Conservation (phyloP, 2,888 invertebrate species). For the Tinea semifulvella region DNA sequence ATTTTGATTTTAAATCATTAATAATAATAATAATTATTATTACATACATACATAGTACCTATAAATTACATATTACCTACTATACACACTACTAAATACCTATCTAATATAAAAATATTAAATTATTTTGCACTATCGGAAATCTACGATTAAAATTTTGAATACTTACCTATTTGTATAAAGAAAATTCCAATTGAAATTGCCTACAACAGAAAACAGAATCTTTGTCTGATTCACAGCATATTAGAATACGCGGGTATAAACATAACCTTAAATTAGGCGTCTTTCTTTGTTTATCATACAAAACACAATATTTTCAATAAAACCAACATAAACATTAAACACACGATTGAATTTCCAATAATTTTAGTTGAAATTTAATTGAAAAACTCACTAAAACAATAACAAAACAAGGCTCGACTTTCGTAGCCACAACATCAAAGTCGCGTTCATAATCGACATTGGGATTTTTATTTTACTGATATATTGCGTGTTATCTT, state of each 20-base stretch:
- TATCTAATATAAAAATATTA: too few species aligned
- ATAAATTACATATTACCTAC: too few species aligned
- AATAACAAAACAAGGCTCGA: neutral
- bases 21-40: too few species aligned
- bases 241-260: neutral
- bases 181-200: constrained; percentile 2
- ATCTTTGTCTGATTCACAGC: neutral
- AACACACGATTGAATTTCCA: neutral
- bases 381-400: neutral
- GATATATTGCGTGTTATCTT: too few species aligned
- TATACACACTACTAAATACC: too few species aligned
- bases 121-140: too few species aligned
- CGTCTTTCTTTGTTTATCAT: neutral
- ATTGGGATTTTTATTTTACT: too few species aligned
- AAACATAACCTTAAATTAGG: neutral
- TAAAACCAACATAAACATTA: neutral
- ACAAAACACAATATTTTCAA: neutral
- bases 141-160: constrained; percentile 5
- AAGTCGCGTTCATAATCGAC: too few species aligned
- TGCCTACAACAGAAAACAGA: neutral
- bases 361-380: neutral
- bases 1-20: too few species aligned
- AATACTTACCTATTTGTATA: neutral
- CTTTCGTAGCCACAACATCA: neutral
- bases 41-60: too few species aligned